Evolutionary conservation across 2,113 vertebrate species (phyloP), one percentile per base, ranked within the genome.

Genomic region (Orthonyx spaldingii): DNA sequence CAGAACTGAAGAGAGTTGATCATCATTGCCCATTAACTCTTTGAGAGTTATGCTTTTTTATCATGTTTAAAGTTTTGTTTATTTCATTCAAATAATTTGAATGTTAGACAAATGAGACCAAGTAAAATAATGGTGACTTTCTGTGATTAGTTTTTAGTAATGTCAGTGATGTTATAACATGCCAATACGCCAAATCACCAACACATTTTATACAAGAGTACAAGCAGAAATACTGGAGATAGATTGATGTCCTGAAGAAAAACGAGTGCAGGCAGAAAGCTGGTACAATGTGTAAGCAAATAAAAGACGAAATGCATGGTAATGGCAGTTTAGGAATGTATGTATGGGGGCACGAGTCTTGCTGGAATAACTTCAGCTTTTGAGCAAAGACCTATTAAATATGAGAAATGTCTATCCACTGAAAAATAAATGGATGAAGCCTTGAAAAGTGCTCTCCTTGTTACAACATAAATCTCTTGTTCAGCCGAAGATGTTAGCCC

Each of bases 351-450:
- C 28, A 60, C 55, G 61, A 78, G 69, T 82, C 65, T 84, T 91
- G 19, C n/a, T 92, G 72, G 39, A 77, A 78, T 59, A 81, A 50
- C 52, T 87, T 76, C 30, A 92, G 39, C 27, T 81, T 96, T 90
- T 93, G 55, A 90, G n/a, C 24, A 57, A 61, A 82, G 39, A 4
- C 16, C 50, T 80, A n/a, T 86, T 86, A 55, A 57, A 93, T 59
- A 74, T 84, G 79, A 90, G 59, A 92, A 92, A 80, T 92, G 37
- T 74, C 82, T 95, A 33, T 46, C 47, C 37, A 42, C 41, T 88
- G 63, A 91, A 94, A 90, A 92, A 77, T 77, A 81, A 89, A 89
- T 84, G 41, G 84, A 79, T 79, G 22, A 76, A 82, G 53, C 65
- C 90, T 61, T 87, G 53, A 65, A 57, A 85, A 60, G n/a, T 88